Conservation (phyloP, 2,113 vertebrate species). For the Sylvilagus bachmani region DNA sequence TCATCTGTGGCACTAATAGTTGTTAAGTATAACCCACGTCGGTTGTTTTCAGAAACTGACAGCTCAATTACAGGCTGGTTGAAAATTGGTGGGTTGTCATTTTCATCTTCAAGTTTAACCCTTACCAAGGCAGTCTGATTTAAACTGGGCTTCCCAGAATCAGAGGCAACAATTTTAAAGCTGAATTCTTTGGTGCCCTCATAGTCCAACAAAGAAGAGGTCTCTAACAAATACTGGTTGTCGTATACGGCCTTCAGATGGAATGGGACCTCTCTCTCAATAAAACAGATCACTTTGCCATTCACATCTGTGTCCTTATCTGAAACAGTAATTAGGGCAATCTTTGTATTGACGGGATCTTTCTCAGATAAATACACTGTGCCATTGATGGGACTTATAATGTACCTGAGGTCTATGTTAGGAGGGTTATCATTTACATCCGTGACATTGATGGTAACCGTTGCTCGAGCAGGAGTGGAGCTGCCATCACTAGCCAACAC, state of each 20-base stretch:
- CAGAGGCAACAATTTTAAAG: slow-evolving; percentile 99
- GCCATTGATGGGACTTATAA: slow-evolving; percentile 99
- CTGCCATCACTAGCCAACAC: slow-evolving; percentile 98
- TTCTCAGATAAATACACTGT: slow-evolving; percentile 99
- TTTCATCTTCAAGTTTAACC: slow-evolving; percentile 98
- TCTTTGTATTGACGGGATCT: slow-evolving; percentile 98
- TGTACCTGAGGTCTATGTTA: slow-evolving; percentile 99
- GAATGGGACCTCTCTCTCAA: slow-evolving; percentile 98
- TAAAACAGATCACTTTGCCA: slow-evolving; percentile 99
- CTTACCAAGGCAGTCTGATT: slow-evolving; percentile 98
- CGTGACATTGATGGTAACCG: slow-evolving; percentile 97
- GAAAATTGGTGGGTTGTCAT: slow-evolving; percentile 99
- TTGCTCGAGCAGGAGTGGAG: slow-evolving; percentile 96
- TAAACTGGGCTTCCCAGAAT: slow-evolving; percentile 98
- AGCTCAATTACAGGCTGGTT: slow-evolving; percentile 99
- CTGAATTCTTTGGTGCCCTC: slow-evolving; percentile 99
- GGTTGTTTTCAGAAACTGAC: slow-evolving; percentile 99
- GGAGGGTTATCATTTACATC: slow-evolving; percentile 99
- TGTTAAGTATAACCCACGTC: slow-evolving; percentile 97
- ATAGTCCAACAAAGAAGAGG: slow-evolving; percentile 97
- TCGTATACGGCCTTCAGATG: slow-evolving; percentile 98
- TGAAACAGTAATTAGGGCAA: slow-evolving; percentile 98
- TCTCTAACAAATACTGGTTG: slow-evolving; percentile 99
- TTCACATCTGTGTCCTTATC: slow-evolving; percentile 99
- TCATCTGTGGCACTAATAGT: slow-evolving; percentile 98